Evolutionary conservation across 2,797 vertebrate genomes (phyloP).

Genomic region (Fistularia commersonii): DNA sequence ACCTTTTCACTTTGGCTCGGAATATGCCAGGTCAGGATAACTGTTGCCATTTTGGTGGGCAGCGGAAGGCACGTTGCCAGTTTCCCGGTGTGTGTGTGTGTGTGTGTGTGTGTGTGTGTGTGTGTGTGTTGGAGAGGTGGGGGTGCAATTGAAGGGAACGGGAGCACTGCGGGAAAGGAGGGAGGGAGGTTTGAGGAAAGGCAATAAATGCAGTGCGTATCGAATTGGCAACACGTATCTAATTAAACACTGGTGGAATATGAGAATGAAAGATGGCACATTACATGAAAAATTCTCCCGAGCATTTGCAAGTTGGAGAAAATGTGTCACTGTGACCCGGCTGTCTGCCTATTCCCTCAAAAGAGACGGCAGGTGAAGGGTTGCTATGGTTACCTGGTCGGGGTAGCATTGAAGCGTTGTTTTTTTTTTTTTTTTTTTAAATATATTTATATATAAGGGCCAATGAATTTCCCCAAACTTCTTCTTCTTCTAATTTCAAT

Average conservation of each 20-base stretch:
- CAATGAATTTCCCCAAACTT: conserved; percentile 24
- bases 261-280: conserved; percentile 16
- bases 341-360: conserved; percentile 62
- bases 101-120: conserved; percentile 15
- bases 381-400: conserved; percentile 73
- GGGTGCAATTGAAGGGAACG: conserved; percentile 32
- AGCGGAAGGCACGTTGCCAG: conserved; percentile 54
- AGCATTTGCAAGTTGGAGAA: conserved; percentile 49
- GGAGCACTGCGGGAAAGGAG: conserved; percentile 6
- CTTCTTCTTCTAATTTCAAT: conserved; percentile 39
- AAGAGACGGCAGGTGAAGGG: conserved; percentile 67
- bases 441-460: too few relatives aligned
- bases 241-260: conserved; percentile 11
- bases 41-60: conserved; percentile 64
- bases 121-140: too few relatives aligned
- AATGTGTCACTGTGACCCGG: conserved; percentile 68
- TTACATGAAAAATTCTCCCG: conserved; percentile 41
- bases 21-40: conserved; percentile 80
- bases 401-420: conserved; percentile 40
- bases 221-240: conserved; percentile 13
- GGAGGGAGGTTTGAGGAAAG: conserved; percentile 15
- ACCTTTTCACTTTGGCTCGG: conserved; percentile 57
- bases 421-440: conserved; percentile 22
- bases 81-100: conserved; percentile 32
- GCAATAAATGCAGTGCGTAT: conserved; percentile 27